Evolutionary conservation across 2,113 vertebrate genomes (phyloP).

Genomic region (Oryctolagus cuniculus): DNA sequence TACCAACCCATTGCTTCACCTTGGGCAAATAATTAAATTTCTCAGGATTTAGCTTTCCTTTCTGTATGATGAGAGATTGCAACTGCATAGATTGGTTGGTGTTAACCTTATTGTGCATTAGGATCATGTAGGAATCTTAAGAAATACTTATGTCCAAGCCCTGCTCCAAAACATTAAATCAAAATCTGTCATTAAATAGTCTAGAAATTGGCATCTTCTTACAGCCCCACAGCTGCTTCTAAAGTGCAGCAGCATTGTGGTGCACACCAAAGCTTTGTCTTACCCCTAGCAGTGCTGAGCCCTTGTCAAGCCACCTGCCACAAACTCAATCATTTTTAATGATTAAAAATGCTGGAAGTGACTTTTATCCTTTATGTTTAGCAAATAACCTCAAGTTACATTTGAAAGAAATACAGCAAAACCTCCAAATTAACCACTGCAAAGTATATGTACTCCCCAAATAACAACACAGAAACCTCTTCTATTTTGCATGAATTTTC

Average conservation of each 20-base stretch:
- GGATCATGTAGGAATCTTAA: not conserved
- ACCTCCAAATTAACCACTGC: not conserved
- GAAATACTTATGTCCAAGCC: not conserved
- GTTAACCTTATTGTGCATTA: not conserved
- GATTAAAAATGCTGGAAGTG: not conserved
- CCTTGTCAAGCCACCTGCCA: not conserved
- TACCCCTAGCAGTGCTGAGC: not conserved
- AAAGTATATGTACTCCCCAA: not conserved
- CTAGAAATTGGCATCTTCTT: not conserved
- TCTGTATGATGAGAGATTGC: not conserved
- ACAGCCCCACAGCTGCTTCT: not conserved
- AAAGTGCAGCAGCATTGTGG: not conserved
- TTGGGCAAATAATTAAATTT: not conserved
- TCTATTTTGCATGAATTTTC: slow-evolving; percentile 30
- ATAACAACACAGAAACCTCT: not conserved
- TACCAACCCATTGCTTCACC: not conserved
- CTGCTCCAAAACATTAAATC: not conserved
- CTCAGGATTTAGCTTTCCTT: not conserved
- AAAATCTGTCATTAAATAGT: not conserved
- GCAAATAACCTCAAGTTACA: slow-evolving; percentile 5
- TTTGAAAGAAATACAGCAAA: slow-evolving; percentile 33
- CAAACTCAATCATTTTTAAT: slow-evolving; percentile 16
- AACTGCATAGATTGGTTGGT: not conserved
- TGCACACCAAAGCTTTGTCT: not conserved
- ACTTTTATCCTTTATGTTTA: slow-evolving; percentile 46